Base-by-base conservation (phyloP, 2,797 vertebrate genomes). In the Acanthurus lineatus region DNA sequence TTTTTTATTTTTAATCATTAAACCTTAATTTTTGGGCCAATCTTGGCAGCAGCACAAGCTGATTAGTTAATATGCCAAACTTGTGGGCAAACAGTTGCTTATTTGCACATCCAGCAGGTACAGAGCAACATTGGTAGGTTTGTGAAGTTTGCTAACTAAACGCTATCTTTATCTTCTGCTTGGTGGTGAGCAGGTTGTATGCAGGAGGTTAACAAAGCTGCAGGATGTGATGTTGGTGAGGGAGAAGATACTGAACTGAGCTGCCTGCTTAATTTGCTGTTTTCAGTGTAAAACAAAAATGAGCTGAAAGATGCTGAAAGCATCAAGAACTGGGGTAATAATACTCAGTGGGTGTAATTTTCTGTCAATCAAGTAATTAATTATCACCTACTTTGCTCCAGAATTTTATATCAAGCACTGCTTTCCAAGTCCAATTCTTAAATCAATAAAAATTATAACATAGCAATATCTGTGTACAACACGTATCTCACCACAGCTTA, bases 31-130 rank as follows among this genome's bases (percentile, higher is more conserved):
- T 54, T 68, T 22, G 54, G 17, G 12, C 52, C 25, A 20, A 4
- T 57, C 28, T 38, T 20, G 53, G 25, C 44, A 59, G 45, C 67
- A 70, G 56, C 40, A 47, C 40, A 22, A 49, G 54, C 54, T 49
- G 44, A 38, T 17, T 54, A 49, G 52, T 32, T 45, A 17, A 57
- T 12, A 40, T 3, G 38, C 4, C 35, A 14, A 25, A 54, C 8
- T 4, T 16, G 15, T 28, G 15, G 15, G 16, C 28, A 35, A 35
- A 56, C 25, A 32, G 16, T 28, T 28, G 16, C 6, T 44, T 19
- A 54, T 14, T 44, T 44, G 16, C 38, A 67, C 22, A 12, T 20
- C 3, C 19, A 64, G 38, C 20, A 44, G 20, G 12, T n/a, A 17
- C 53, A 56, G 22, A 25, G 22, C n/a, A 44, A 15, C 40, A 16